Base-by-base conservation (phyloP, 64 coral and sea anemone genomes). In the Pachyseris speciosa region DNA sequence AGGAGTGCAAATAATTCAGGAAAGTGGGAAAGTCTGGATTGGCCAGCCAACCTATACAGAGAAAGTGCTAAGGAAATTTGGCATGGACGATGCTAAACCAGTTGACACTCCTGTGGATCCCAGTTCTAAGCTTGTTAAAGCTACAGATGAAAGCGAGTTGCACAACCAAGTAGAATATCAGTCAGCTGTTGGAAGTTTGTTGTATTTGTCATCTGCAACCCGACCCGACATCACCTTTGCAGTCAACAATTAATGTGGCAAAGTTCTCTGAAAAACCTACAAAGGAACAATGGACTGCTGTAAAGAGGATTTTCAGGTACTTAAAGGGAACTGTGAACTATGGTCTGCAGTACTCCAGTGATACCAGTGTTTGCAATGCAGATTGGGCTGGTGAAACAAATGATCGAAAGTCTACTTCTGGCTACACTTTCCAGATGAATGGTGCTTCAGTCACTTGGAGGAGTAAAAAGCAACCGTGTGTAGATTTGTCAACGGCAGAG, bases 361-460 rank as follows among this genome's bases (percentile, higher is more conserved):
- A 78, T 57, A 70, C 17, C 20, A 71, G 27, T 22, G 31, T 69
- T 30, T 94, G 48, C 38, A 86, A 94, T 74, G 86, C 93, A 73
- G 86, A 89, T 50, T 94, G 86, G 78, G 92, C 74, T 83, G 92
- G 92, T 61, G 92, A 94, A 26, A 12, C 72, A 13, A 74, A 84
- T 42, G 78, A 94, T 72, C 83, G 84, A 68, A 94, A 87, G 65
- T 94, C 92, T 15, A 88, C 84, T 25, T 86, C 92, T 34, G 92
- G 85, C 28, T 94, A 94, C 74, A 38, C 37, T 8, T 94, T 94
- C 16, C 60, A 94, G 84, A 83, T 80, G 83, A 80, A 65, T 72
- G 91, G 91, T 58, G 55, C 83, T 77, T 49, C 83, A 24, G 60
- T 93, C 64, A 86, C 70, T 38, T 93, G 91, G 83, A 77, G 70